phyloP scores from a whole-genome alignment of 1,140 invertebrate species.

The Lepidotrigona ventralis region DNA sequence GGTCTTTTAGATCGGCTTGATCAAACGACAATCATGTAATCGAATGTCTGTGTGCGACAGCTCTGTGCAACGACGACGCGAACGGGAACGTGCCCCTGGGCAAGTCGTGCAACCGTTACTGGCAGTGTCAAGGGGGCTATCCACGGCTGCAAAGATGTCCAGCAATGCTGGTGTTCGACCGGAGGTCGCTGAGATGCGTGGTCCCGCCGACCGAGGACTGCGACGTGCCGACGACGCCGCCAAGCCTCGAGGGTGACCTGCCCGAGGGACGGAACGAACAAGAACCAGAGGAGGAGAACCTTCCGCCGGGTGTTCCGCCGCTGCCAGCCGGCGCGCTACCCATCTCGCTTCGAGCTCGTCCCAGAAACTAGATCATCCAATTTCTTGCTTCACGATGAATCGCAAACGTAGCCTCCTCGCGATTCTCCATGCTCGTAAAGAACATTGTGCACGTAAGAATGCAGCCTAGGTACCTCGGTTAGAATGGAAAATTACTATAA shows the following conservation, averaged over 20 bases:
- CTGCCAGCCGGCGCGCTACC: slow-evolving; percentile 75
- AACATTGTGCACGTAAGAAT: not conserved
- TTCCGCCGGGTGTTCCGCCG: slow-evolving; percentile 75
- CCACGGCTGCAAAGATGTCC: slow-evolving; percentile 93
- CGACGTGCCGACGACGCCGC: slow-evolving; percentile 88
- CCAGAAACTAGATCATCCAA: slow-evolving; percentile 69
- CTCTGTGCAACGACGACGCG: slow-evolving; percentile 93
- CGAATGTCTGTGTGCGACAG: slow-evolving; percentile 78
- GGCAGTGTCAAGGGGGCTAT: slow-evolving; percentile 96
- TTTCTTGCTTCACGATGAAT: not conserved
- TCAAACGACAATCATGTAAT: slow-evolving; percentile 15
- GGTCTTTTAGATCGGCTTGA: not conserved
- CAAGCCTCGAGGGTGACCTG: slow-evolving; percentile 75
- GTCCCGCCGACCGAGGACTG: slow-evolving; percentile 94
- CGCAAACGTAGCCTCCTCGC: not conserved
- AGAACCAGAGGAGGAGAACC: slow-evolving; percentile 77
- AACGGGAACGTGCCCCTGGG: slow-evolving; percentile 89
- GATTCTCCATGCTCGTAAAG: not conserved
- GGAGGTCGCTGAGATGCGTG: slow-evolving; percentile 90
- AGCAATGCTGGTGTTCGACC: slow-evolving; percentile 94
- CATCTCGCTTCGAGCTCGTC: slow-evolving; percentile 67
- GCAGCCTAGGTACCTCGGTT: not conserved
- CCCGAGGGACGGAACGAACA: slow-evolving; percentile 75
- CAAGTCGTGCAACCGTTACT: slow-evolving; percentile 95
- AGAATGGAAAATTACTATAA: not conserved